Evolutionary conservation across 1,140 invertebrate species (phyloP).

Genomic region (Chironomus striatipennis): DNA sequence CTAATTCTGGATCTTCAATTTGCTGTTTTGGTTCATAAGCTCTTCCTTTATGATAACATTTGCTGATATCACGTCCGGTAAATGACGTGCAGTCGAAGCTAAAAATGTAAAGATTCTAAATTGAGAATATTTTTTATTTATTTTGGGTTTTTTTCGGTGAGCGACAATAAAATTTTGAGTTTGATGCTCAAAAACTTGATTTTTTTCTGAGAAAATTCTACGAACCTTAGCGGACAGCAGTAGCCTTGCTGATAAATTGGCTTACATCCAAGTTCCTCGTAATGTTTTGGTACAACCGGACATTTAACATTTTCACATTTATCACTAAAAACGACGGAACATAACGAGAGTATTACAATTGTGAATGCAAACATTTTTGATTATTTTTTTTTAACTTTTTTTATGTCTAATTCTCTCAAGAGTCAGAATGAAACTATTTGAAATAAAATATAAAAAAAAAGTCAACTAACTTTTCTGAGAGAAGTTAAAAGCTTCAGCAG

Average conservation of each 20-base stretch:
- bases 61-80: neutral
- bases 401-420: too few species aligned
- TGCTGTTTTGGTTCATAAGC: neutral
- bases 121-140: too few species aligned
- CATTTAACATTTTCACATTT: neutral
- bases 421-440: too few species aligned
- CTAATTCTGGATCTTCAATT: neutral
- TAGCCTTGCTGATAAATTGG: neutral
- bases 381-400: too few species aligned
- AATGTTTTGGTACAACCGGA: neutral
- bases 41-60: constrained; percentile 5
- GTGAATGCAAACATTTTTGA: too few species aligned
- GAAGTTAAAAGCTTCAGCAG: too few species aligned
- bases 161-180: too few species aligned
- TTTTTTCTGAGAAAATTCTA: neutral
- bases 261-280: neutral
- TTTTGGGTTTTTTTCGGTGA: too few species aligned
- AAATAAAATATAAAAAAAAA: too few species aligned
- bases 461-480: too few species aligned
- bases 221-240: neutral
- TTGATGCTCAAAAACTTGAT: neutral
- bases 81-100: neutral
- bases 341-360: too few species aligned
- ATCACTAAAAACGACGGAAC: too few species aligned
- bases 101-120: neutral